Evolutionary conservation across 2,888 invertebrate species (phyloP).

Genomic region (Chironomus tentans): DNA sequence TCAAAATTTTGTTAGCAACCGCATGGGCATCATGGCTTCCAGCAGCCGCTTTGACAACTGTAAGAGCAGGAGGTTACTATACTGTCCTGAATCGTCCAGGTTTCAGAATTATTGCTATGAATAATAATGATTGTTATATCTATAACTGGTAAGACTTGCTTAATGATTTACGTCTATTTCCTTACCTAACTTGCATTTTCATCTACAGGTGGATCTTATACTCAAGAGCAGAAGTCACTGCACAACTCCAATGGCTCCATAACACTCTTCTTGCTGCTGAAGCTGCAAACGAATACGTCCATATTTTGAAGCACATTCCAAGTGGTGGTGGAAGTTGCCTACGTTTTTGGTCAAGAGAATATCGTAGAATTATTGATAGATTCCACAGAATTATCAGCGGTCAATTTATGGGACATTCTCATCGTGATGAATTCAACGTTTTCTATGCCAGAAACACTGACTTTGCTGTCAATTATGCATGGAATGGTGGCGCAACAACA

Average conservation of each 20-base stretch:
- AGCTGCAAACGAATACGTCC: conserved; percentile 61
- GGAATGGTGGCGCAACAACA: conserved; percentile 73
- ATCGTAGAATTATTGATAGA: conserved; percentile 56
- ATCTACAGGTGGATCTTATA: conserved; percentile 53
- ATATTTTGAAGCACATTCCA: conserved; percentile 76
- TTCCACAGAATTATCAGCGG: conserved; percentile 65
- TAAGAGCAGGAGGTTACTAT: conserved; percentile 67
- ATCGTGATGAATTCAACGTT: conserved; percentile 63
- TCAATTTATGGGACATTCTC: conserved; percentile 77
- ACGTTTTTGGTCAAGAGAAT: conserved; percentile 62
- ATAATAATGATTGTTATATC: conserved; percentile 61
- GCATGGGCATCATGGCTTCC: conserved; percentile 53
- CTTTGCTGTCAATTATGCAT: conserved; percentile 28
- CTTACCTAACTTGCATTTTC: too few species aligned
- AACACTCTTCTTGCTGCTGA: conserved; percentile 65
- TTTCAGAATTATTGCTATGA: conserved; percentile 65
- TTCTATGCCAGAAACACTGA: conserved; percentile 51
- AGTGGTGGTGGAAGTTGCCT: conserved; percentile 60
- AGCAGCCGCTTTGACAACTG: conserved; percentile 47
- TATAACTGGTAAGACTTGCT: not conserved
- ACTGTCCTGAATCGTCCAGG: conserved; percentile 57
- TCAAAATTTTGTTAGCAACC: not conserved
- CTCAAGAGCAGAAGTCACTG: conserved; percentile 62
- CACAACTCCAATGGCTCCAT: conserved; percentile 73
- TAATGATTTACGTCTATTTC: not conserved